Evolutionary conservation across 2,113 vertebrate genomes (phyloP), one percentile per base, ranked within the genome.

Genomic region (Opisthocomus hoazin): DNA sequence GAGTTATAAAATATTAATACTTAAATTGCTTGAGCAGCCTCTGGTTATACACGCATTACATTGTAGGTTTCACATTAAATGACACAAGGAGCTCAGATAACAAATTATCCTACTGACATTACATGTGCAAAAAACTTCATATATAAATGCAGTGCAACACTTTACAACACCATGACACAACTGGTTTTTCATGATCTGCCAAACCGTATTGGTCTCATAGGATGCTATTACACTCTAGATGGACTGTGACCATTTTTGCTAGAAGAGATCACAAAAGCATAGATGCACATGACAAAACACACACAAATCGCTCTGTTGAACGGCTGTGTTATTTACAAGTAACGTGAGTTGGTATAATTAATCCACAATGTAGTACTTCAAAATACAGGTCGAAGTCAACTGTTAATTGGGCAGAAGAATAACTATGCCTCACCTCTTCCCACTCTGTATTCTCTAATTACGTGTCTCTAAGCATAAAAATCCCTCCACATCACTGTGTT

Each of bases 371-470:
- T 2, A 92, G 70, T 22, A 79, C 75, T 88, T 86, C 22, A 84
- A 95, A 92, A 92, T 57, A 92, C 50, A 93, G 91, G 93, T 92
- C 86, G 86, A 94, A 96, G 83, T 90, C 94, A 93, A 83, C 53
- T 76, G 90, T 29, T 85, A 83, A 93, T 39, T 88, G 88, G 50
- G 63, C 45, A 84, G 71, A 90, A 56, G 37, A 97, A 60, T 69
- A 89, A 91, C 80, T 57, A 75, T 30, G 17, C 57, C 45, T 89
- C 63, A 69, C 29, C 57, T 89, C 89, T 57, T 89, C 87, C 46
- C 61, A 70, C 29, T 71, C 41, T n/a, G 37, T 71, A 79, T 83
- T 79, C 41, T 76, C 94, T 93, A 96, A 90, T 91, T 91, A 85
- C 19, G 36, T 60, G 83, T 83, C 81, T 87, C 61, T 39, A 91